These are phyloP conservation scores for Hemicentrotus pulcherrimus DNA, from an alignment of 35 echinoderm and acorn worm genomes.

Conservation along the genomic window DNA sequence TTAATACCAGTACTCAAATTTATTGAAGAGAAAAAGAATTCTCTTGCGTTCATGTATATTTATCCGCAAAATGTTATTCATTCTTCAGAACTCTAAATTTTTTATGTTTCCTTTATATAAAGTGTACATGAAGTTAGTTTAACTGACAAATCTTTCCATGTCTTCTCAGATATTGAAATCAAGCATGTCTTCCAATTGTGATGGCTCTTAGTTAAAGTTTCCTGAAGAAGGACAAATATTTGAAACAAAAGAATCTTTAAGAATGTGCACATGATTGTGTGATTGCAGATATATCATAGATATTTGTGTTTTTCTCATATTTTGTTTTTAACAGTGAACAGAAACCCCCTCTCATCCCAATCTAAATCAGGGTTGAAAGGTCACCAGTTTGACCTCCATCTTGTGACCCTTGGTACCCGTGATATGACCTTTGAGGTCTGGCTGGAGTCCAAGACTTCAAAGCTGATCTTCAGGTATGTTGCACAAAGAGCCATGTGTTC, in stretches of 20 bases:
- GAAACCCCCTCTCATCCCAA: slow-evolving; percentile 1
- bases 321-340: not conserved
- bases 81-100: not conserved
- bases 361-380: not conserved
- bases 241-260: no score
- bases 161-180: no score
- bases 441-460: slow-evolving; percentile 59
- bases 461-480: slow-evolving; percentile 67
- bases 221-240: no score
- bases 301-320: not conserved
- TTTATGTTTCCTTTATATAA: no score
- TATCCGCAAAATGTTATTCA: not conserved
- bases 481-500: not conserved
- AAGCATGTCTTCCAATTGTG: no score
- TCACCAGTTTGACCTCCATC: slow-evolving; percentile 51
- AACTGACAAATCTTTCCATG: no score
- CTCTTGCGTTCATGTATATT: not conserved
- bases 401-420: slow-evolving; percentile 62
- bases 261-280: no score
- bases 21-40: not conserved
- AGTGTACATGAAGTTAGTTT: no score
- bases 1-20: no score
- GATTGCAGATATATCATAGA: no score
- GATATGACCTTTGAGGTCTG: slow-evolving; percentile 71
- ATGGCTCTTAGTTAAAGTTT: no score